phyloP scores from a whole-genome alignment of 1,140 invertebrate genomes.

The Leptoteleia sp. region DNA sequence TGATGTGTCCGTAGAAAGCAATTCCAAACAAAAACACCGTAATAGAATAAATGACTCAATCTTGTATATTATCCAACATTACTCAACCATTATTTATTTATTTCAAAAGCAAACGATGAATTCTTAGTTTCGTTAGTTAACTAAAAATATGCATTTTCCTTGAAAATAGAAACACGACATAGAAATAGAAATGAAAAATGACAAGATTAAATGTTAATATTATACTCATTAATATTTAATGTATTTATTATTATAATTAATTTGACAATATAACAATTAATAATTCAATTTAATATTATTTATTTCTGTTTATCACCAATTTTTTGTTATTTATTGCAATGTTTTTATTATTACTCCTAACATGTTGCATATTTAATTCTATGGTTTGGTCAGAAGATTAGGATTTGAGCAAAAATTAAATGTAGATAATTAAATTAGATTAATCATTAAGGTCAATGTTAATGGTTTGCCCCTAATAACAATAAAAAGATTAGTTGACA shows the following conservation, averaged over 20 bases:
- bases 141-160: background rate
- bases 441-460: conserved; percentile 22
- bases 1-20: background rate
- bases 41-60: conserved; percentile 2
- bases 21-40: background rate
- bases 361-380: too few species aligned
- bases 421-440: conserved; percentile 17
- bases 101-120: background rate
- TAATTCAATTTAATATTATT: too few species aligned
- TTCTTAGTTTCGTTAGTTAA: background rate
- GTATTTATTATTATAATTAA: too few species aligned
- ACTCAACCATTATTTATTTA: conserved; percentile 6
- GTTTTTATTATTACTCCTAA: too few species aligned
- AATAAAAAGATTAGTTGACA: conserved; percentile 6
- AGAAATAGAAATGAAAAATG: too few species aligned
- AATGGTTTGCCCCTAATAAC: conserved; percentile 17
- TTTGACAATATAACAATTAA: too few species aligned
- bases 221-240: too few species aligned
- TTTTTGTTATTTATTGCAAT: too few species aligned
- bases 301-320: too few species aligned
- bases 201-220: too few species aligned
- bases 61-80: conserved; percentile 4
- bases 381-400: too few species aligned
- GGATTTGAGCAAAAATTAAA: background rate
- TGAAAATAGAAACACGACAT: too few species aligned